These are phyloP conservation scores for Platygyra sinensis DNA, from an alignment of 64 coral and sea anemone species.

Conservation along the genomic window DNA sequence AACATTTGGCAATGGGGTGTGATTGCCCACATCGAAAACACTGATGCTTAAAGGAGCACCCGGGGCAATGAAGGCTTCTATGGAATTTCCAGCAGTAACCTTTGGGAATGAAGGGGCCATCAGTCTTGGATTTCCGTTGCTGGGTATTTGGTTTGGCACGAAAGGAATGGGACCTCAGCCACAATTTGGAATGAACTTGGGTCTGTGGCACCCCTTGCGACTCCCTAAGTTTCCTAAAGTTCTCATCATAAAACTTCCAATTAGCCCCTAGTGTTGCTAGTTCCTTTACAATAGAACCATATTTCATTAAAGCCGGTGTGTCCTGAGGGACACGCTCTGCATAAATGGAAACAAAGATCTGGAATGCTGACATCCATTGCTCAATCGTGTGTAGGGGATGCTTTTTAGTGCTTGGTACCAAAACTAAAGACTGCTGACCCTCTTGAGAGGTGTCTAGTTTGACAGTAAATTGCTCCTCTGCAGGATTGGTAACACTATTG, in stretches of 20 bases:
- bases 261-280: slow-evolving; percentile 47
- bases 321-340: too few species aligned
- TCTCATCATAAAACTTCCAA: slow-evolving; percentile 59
- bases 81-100: slow-evolving; percentile 26
- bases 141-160: background rate
- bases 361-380: too few species aligned
- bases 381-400: too few species aligned
- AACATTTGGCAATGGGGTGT: slow-evolving; percentile 7
- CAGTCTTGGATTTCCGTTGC: too few species aligned
- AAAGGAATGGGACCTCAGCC: background rate
- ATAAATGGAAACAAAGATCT: too few species aligned
- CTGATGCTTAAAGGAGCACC: slow-evolving; percentile 13
- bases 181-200: background rate
- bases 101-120: background rate
- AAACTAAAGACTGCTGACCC: background rate
- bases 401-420: too few species aligned
- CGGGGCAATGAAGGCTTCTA: background rate
- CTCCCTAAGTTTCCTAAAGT: slow-evolving; percentile 37
- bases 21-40: background rate
- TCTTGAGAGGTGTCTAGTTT: background rate
- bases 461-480: background rate
- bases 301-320: slow-evolving; percentile 56
- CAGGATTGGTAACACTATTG: background rate
- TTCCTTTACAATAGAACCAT: slow-evolving; percentile 21
- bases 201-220: background rate